phyloP scores from a whole-genome alignment of 1,140 invertebrate genomes.

The Sitophilus oryzae region DNA sequence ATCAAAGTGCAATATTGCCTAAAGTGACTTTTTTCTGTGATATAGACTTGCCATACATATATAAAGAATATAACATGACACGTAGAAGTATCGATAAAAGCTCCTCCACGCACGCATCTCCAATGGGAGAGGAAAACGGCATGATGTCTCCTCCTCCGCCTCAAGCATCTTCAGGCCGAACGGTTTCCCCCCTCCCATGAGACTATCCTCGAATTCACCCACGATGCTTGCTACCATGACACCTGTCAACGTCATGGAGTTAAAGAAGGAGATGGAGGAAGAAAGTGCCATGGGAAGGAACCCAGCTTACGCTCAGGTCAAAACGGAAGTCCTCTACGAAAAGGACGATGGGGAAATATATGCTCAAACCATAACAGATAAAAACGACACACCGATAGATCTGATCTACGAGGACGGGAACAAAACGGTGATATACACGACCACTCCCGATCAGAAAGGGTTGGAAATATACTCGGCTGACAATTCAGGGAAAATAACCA shows the following conservation, averaged over 20 bases:
- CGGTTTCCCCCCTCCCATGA: constrained; percentile 36
- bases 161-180: constrained; percentile 39
- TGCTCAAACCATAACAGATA: constrained; percentile 55
- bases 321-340: constrained; percentile 47
- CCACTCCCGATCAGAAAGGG: constrained; percentile 50
- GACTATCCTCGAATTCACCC: constrained; percentile 53
- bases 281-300: constrained; percentile 51
- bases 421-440: constrained; percentile 74
- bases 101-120: constrained; percentile 33
- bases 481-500: constrained; percentile 46
- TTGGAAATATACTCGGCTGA: constrained; percentile 47
- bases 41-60: constrained; percentile 33
- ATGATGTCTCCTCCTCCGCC: constrained; percentile 43
- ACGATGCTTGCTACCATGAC: constrained; percentile 72
- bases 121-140: constrained; percentile 32
- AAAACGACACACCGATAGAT: constrained; percentile 65
- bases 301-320: constrained; percentile 53
- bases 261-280: constrained; percentile 52
- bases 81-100: constrained; percentile 36
- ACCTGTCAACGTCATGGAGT: constrained; percentile 59
- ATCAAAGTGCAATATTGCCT: constrained; percentile 40
- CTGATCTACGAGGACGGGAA: constrained; percentile 75
- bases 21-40: constrained; percentile 38
- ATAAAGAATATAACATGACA: constrained; percentile 37
- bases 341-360: constrained; percentile 53